Base-by-base conservation (phyloP, 2,888 invertebrate species). In the Gastracanthus pulcherrimus region DNA sequence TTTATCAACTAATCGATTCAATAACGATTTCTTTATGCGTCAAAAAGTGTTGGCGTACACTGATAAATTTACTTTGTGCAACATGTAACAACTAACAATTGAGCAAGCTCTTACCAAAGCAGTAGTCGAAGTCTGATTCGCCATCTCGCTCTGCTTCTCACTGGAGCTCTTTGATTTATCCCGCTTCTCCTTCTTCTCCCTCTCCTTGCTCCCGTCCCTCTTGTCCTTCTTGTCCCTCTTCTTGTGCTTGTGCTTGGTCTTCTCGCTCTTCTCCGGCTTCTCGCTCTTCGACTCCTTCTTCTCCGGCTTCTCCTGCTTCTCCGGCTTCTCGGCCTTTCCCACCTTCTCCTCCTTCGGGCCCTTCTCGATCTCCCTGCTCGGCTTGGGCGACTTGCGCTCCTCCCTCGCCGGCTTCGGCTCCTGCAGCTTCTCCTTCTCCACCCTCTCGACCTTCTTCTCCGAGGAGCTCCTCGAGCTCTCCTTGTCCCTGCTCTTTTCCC, bases 371-470 rank as follows among this genome's bases (percentile, higher is more conserved):
- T 91, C 89, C 71, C 89, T 90, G 41, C 84, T 72, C 58, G 87
- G 85, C 62, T 89, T 89, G 6, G 90, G 88, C 13, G 89, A 89
- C 79, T 90, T 92, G 84, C 87, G 87, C 11, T 87, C 89, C 9
- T 92, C 92, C 83, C 92, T 92, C 86, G 93, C 91, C 45, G 92
- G 90, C 84, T 89, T 91, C 34, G 83, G 85, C 76, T 92, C 93
- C 83, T 93, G 93, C 34, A 92, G 88, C 62, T 77, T 80, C 69
- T 93, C 93, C 83, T 86, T 88, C 4, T 87, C 86, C 5, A 89
- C 86, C 23, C 94, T 93, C 82, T 94, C 94, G 34, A 94, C 92
- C 92, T 95, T 95, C 84, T 95, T 95, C 84, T 95, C 95, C 81
- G 93, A 93, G 77, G 92, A 92, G 70, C 93, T 92, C 83, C 93